Percentiles rank a stretch among this genome's conserved stretches.
Conservation (phyloP, 2,113 vertebrate genomes). For the Collichthys lucidus region DNA sequence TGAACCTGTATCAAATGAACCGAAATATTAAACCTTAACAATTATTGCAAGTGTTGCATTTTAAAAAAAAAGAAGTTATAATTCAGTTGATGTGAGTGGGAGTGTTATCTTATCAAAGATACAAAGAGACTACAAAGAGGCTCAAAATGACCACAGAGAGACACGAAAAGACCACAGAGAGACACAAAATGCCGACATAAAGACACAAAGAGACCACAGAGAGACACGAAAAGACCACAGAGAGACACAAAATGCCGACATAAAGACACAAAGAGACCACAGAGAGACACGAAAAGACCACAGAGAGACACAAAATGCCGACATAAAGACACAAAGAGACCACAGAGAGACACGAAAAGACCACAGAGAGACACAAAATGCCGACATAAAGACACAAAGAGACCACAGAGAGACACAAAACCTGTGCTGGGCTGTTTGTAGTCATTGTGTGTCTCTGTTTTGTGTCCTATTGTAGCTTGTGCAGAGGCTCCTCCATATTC, state of each 20-base stretch:
- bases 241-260: background rate
- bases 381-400: too few relatives aligned
- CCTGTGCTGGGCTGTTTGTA: too few relatives aligned
- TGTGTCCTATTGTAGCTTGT: too few relatives aligned
- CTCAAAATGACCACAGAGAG: too few relatives aligned
- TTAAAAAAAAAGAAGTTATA: background rate
- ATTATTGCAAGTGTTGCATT: background rate
- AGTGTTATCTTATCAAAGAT: background rate
- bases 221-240: background rate
- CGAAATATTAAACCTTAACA: background rate
- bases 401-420: background rate
- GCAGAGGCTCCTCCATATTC: background rate
- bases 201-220: too few relatives aligned
- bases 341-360: too few relatives aligned
- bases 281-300: background rate
- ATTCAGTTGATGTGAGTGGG: background rate
- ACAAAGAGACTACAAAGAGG: too few relatives aligned
- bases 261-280: background rate
- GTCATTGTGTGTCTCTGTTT: too few relatives aligned
- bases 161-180: background rate
- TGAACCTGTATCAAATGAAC: background rate
- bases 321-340: background rate
- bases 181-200: too few relatives aligned
- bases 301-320: too few relatives aligned
- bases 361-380: too few relatives aligned